These are phyloP conservation scores for Cataglyphis altisquamis DNA, from an alignment of 2,888 invertebrate genomes.

Conservation along the genomic window DNA sequence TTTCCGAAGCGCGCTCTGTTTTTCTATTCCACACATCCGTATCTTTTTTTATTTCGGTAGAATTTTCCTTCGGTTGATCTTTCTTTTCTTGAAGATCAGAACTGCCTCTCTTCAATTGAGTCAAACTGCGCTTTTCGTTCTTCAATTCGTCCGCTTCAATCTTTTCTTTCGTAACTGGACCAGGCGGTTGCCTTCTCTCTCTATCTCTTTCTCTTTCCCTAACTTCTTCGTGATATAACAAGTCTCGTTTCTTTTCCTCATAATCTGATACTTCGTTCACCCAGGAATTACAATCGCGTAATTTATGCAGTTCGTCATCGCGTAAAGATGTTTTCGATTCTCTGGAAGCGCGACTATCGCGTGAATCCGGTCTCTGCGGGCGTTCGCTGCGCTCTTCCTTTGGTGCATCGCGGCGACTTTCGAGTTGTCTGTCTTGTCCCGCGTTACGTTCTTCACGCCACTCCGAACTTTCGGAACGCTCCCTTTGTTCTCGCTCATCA, in stretches of 20 bases:
- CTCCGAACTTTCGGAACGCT: slow-evolving; percentile 78
- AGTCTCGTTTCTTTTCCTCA: slow-evolving; percentile 84
- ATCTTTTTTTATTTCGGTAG: slow-evolving; percentile 88
- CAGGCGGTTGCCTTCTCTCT: slow-evolving; percentile 87
- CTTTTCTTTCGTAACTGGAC: slow-evolving; percentile 89
- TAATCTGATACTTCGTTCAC: slow-evolving; percentile 83
- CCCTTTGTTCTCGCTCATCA: slow-evolving; percentile 74
- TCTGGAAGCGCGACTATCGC: slow-evolving; percentile 88
- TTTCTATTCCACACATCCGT: slow-evolving; percentile 87
- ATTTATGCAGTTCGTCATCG: slow-evolving; percentile 81
- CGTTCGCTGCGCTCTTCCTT: slow-evolving; percentile 85
- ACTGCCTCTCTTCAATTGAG: slow-evolving; percentile 86
- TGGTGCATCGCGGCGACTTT: slow-evolving; percentile 73
- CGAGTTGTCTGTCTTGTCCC: slow-evolving; percentile 76
- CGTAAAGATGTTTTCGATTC: slow-evolving; percentile 86
- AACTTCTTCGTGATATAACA: slow-evolving; percentile 81
- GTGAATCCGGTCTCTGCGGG: slow-evolving; percentile 88
- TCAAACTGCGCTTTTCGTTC: slow-evolving; percentile 87
- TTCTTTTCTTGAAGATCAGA: slow-evolving; percentile 81
- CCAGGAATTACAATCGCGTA: slow-evolving; percentile 82
- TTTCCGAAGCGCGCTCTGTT: slow-evolving; percentile 87
- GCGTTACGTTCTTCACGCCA: slow-evolving; percentile 80
- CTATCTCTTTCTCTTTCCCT: slow-evolving; percentile 63
- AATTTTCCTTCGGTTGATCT: slow-evolving; percentile 84
- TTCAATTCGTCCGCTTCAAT: slow-evolving; percentile 88